A percentile compares a stretch with the other conserved stretches of the same genome.
Evolutionary conservation across 37 sponge, comb jelly and placozoan genomes (phyloP).

Genomic region (Crambe crambe): DNA sequence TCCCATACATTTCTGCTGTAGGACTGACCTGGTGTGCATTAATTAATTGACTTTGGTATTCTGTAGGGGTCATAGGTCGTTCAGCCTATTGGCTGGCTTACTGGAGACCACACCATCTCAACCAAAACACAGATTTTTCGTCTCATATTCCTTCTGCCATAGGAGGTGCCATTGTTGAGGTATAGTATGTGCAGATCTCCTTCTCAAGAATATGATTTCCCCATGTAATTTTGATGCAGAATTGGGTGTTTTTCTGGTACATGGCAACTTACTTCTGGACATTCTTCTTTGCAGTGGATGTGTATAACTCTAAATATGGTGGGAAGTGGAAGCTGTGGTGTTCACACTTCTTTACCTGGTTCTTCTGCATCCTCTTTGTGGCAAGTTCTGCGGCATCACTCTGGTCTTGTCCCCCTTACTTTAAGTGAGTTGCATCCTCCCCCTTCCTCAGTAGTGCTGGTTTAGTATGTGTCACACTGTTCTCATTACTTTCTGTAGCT

Average conservation of each 20-base stretch:
- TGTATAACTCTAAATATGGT: slow-evolving; percentile 54
- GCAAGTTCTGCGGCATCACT: slow-evolving; percentile 15
- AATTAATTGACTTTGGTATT: no score
- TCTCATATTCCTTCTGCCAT: slow-evolving; percentile 14
- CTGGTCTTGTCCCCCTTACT: slow-evolving; percentile 48
- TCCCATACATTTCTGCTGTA: no score
- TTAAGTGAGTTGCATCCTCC: slow-evolving; percentile 25
- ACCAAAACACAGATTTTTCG: not conserved
- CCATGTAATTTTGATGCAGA: slow-evolving; percentile 2
- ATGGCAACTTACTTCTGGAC: slow-evolving; percentile 60
- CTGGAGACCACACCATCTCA: slow-evolving; percentile 27
- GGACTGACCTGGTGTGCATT: no score
- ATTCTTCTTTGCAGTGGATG: slow-evolving; percentile 66
- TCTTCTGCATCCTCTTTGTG: slow-evolving; percentile 22
- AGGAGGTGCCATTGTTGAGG: slow-evolving; percentile 37
- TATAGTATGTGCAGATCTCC: not conserved
- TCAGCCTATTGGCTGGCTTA: slow-evolving; percentile 47
- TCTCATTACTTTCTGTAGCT: slow-evolving; percentile 16
- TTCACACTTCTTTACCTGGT: slow-evolving; percentile 51
- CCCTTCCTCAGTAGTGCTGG: not conserved
- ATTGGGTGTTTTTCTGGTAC: slow-evolving; percentile 68
- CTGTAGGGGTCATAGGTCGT: slow-evolving; percentile 49
- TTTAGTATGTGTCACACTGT: not conserved
- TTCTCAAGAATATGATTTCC: no score
- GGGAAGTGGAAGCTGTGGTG: slow-evolving; percentile 43